Evolutionary conservation across 2,888 invertebrate genomes (phyloP), one percentile per base, ranked within the genome.

Genomic region (Cancer borealis): DNA sequence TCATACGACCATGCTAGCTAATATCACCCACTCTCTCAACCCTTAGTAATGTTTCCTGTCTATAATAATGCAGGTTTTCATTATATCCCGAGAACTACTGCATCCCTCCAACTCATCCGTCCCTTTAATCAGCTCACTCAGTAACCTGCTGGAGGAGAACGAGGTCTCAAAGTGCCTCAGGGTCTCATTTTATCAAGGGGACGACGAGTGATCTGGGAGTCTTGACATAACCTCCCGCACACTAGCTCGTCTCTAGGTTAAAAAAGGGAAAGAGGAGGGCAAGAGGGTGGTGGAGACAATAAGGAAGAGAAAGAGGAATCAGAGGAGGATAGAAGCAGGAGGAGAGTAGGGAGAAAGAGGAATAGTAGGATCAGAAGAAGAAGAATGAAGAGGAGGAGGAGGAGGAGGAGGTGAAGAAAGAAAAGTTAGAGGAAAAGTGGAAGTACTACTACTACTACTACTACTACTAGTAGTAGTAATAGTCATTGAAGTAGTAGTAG

Each of bases 151-250:
- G 14, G 66, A 6, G 8, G n/a, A n/a, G 66, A n/a, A 1, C 21
- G n/a, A 66, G 6, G 4, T 66, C 66, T 66, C n/a, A 14, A 66
- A 2, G 66, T n/a, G 66, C 66, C 66, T 66, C 66, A n/a, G 66
- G 66, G 66, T 66, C 66, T 66, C 66, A 66, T 66, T 66, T 21
- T 66, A n/a, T 66, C 66, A 66, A 66, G 66, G 66, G 66, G 66
- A n/a, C 21, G n/a, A 66, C n/a, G 66, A 21, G 66, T n/a, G 66
- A 21, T n/a, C 17, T 66, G 66, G 66, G 66, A 66, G n/a, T 66
- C 66, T 66, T 66, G 66, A n/a, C 66, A 66, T 66, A 66, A 66
- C 66, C 6, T 21, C 4, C 66, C 66, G n/a, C 66, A 66, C 66
- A 66, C 66, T 66, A n/a, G 66, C 66, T n/a, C n/a, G 14, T 14